A percentile compares a stretch with the other conserved stretches of the same genome.
Evolutionary conservation across 2,888 invertebrate genomes (phyloP).

Genomic region (Agonopterix subpropinquella): DNA sequence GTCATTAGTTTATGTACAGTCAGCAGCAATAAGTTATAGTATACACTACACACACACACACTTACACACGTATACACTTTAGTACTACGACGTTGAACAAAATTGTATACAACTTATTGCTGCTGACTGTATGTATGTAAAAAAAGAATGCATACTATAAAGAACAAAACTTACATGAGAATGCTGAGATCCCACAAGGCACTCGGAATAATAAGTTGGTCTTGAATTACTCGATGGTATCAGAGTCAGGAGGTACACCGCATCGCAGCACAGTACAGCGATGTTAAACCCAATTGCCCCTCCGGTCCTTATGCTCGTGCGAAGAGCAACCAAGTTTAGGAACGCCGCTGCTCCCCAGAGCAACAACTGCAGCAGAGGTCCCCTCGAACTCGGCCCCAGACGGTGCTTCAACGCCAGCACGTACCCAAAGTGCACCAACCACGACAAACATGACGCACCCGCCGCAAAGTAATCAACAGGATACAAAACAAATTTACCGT

Average conservation of each 20-base stretch:
- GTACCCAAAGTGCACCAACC: slow-evolving; percentile 89
- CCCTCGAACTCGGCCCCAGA: slow-evolving; percentile 81
- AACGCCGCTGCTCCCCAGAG: slow-evolving; percentile 82
- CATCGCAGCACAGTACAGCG: slow-evolving; percentile 77
- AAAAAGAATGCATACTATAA: no score
- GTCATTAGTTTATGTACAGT: no score
- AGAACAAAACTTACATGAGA: slow-evolving; percentile 56
- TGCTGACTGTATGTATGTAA: no score
- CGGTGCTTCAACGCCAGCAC: slow-evolving; percentile 80
- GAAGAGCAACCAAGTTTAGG: slow-evolving; percentile 80
- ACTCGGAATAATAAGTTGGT: slow-evolving; percentile 65
- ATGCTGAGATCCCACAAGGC: slow-evolving; percentile 68
- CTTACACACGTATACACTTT: no score
- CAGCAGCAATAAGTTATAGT: no score
- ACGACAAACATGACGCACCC: slow-evolving; percentile 83
- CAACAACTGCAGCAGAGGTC: slow-evolving; percentile 81
- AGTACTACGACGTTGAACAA: no score
- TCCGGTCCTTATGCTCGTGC: slow-evolving; percentile 76
- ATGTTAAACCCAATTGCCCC: slow-evolving; percentile 77
- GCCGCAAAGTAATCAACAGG: slow-evolving; percentile 83
- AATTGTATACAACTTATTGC: no score
- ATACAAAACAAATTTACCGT: slow-evolving; percentile 60
- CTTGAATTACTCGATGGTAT: slow-evolving; percentile 76
- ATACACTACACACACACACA: no score
- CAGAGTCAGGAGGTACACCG: slow-evolving; percentile 81